These are phyloP conservation scores for Cistogaster globosa DNA, from an alignment of 2,888 invertebrate genomes.

Conservation along the genomic window DNA sequence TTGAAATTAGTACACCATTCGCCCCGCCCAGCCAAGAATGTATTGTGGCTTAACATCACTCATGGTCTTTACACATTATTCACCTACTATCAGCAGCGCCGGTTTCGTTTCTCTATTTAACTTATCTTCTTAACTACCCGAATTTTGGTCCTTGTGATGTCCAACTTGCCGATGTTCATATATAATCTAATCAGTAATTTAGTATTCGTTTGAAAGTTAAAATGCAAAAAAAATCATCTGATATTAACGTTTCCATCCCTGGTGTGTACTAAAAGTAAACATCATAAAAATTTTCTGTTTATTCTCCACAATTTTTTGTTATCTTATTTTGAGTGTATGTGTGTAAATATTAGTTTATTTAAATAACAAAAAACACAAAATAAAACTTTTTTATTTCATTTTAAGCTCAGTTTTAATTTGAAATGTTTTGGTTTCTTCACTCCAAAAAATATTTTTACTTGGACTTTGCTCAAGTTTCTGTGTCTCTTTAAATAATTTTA, in stretches of 20 bases:
- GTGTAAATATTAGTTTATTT: constrained; percentile 55
- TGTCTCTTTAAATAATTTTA: neutral
- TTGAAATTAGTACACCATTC: no score
- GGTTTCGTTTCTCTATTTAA: no score
- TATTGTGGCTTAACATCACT: no score
- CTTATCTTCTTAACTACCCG: no score
- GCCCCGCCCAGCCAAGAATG: no score
- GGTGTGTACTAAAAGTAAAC: neutral
- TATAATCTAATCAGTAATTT: no score
- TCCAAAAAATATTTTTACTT: constrained; percentile 2
- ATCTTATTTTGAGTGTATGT: constrained; percentile 58
- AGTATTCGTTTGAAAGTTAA: no score
- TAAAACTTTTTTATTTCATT: constrained; percentile 23
- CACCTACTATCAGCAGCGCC: no score
- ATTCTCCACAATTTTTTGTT: constrained; percentile 9
- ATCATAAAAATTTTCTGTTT: neutral
- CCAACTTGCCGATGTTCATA: no score
- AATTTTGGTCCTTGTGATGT: no score
- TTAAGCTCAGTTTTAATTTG: constrained; percentile 22
- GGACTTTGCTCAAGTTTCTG: constrained; percentile 29
- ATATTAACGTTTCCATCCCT: no score
- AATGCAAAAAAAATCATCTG: neutral
- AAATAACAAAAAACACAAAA: constrained; percentile 53
- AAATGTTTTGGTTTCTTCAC: constrained; percentile 1
- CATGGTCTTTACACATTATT: no score